These are phyloP conservation scores for Lepidurus couesii DNA, from an alignment of 1,140 invertebrate species.

Conservation along the genomic window DNA sequence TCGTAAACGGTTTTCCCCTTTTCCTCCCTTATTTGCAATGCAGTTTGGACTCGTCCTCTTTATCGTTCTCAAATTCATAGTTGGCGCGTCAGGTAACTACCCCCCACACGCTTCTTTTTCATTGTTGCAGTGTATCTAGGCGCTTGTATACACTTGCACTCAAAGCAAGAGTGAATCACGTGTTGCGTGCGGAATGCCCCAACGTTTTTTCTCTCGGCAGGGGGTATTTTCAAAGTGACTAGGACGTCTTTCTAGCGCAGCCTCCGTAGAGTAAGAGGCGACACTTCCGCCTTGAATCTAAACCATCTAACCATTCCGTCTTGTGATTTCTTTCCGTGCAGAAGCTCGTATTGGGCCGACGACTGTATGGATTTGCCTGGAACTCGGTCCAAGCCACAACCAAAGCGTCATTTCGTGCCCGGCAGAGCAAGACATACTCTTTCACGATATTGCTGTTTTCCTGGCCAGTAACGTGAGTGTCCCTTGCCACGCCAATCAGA, in stretches of 20 bases:
- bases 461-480: background rate
- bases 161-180: background rate
- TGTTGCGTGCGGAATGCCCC: background rate
- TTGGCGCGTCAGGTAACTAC: background rate
- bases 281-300: no score
- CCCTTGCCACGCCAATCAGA: background rate
- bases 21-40: background rate
- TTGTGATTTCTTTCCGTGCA: constrained; percentile 9
- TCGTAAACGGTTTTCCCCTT: background rate
- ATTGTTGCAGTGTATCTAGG: background rate
- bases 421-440: background rate
- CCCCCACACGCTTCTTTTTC: background rate
- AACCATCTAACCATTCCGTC: background rate
- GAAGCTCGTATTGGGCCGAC: background rate
- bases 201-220: background rate
- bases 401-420: background rate
- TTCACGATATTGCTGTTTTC: background rate
- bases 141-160: no score
- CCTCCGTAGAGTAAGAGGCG: background rate
- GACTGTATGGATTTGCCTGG: background rate
- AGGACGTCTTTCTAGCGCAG: background rate
- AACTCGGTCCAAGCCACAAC: background rate
- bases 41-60: background rate
- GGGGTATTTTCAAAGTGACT: background rate
- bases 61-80: background rate